A percentile compares a stretch with the other conserved stretches of the same genome.
These are phyloP conservation scores for Lucinisca nassula DNA, from an alignment of 2,888 invertebrate genomes.

Conservation along the genomic window DNA sequence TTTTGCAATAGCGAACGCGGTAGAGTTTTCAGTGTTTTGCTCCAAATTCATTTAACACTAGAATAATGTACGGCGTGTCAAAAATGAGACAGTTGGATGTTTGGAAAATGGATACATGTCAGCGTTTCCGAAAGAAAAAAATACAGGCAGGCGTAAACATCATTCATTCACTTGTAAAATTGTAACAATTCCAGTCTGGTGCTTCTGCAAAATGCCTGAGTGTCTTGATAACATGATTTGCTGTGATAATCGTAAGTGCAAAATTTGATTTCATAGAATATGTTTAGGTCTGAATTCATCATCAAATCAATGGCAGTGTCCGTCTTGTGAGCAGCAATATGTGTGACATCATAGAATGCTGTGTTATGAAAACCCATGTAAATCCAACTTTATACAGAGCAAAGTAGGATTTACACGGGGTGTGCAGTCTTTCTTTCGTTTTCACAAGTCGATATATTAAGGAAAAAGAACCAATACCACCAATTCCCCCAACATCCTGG, in stretches of 20 bases:
- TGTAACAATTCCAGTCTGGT: not conserved
- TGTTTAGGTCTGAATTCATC: not conserved
- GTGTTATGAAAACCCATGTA: too few species aligned
- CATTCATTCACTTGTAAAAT: not conserved
- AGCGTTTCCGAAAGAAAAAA: not conserved
- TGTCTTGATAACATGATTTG: not conserved
- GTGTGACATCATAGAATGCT: not conserved
- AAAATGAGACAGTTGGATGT: slow-evolving; percentile 12
- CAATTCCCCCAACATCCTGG: too few species aligned
- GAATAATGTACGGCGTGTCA: not conserved
- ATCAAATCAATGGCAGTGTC: not conserved
- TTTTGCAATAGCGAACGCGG: not conserved
- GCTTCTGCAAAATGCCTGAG: not conserved
- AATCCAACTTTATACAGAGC: too few species aligned
- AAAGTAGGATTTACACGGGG: too few species aligned
- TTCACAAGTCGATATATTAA: too few species aligned
- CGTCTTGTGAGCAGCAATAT: not conserved
- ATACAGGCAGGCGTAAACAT: not conserved
- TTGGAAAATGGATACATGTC: not conserved
- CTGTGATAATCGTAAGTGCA: not conserved
- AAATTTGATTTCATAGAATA: not conserved
- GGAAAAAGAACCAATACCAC: too few species aligned
- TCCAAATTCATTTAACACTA: not conserved
- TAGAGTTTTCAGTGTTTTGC: slow-evolving; percentile 3
- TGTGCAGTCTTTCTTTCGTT: too few species aligned